phyloP scores from a whole-genome alignment of 1,140 invertebrate genomes.

The Drosophila ambigua region DNA sequence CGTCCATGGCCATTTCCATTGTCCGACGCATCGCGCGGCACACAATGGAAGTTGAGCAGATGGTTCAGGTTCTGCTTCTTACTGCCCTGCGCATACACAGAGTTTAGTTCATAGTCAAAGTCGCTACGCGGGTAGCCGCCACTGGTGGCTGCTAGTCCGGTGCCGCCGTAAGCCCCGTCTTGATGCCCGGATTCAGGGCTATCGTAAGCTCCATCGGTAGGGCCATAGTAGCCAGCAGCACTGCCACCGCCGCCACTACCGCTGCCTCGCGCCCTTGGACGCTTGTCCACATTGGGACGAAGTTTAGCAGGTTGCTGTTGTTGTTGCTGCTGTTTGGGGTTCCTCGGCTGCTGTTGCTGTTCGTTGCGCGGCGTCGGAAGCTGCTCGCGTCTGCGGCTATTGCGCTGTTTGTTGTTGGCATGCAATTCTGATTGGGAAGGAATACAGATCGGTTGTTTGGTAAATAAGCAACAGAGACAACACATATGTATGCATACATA shows the following conservation, averaged over 20 bases:
- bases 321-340: constrained; percentile 34
- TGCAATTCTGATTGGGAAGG: constrained; percentile 55
- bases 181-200: constrained; percentile 38
- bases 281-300: constrained; percentile 81
- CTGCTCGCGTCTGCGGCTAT: constrained; percentile 74
- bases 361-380: constrained; percentile 68
- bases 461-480: background rate
- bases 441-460: background rate
- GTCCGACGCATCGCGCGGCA: constrained; percentile 85
- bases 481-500: too few relatives aligned
- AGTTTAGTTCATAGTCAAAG: constrained; percentile 90
- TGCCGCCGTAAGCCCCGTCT: constrained; percentile 59
- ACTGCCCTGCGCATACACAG: constrained; percentile 91
- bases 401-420: constrained; percentile 65
- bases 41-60: constrained; percentile 94
- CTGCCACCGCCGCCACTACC: constrained; percentile 5
- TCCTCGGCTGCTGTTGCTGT: constrained; percentile 41
- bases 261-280: constrained; percentile 63
- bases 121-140: constrained; percentile 65
- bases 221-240: constrained; percentile 20
- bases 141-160: constrained; percentile 61
- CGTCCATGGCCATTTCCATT: constrained; percentile 53
- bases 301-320: constrained; percentile 62
- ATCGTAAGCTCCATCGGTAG: constrained; percentile 32
- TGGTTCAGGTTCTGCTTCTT: constrained; percentile 97